Conservation (phyloP, 2,888 invertebrate genomes). For the Rhagonycha lutea region DNA sequence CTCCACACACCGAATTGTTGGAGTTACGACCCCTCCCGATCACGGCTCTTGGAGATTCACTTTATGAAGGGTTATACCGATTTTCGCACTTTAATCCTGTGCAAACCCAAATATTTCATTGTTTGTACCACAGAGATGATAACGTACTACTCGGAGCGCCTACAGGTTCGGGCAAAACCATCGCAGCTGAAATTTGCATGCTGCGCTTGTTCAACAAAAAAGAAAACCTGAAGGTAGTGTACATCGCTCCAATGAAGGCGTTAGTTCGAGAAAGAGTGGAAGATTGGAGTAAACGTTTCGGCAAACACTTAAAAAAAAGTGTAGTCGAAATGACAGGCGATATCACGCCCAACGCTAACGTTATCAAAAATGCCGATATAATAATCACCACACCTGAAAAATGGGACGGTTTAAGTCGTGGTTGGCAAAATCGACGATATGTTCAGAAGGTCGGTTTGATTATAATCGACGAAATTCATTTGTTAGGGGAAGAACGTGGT, state of each 20-base stretch:
- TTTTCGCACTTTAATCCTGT: constrained; percentile 98
- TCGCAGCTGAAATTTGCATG: constrained; percentile 97
- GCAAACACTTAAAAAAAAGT: constrained; percentile 71
- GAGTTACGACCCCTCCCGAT: constrained; percentile 90
- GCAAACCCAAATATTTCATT: constrained; percentile 97
- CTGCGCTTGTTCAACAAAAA: constrained; percentile 85
- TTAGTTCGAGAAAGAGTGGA: constrained; percentile 93
- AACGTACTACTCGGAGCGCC: constrained; percentile 95
- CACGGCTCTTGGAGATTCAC: constrained; percentile 72
- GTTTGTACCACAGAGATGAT: constrained; percentile 90
- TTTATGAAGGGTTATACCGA: constrained; percentile 80
- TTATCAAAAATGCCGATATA: constrained; percentile 83
- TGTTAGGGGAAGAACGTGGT: constrained; percentile 88
- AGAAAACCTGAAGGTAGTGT: constrained; percentile 86
- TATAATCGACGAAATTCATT: constrained; percentile 97
- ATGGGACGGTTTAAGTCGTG: constrained; percentile 98
- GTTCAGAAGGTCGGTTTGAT: constrained; percentile 89
- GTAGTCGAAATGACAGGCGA: constrained; percentile 97
- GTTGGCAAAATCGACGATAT: constrained; percentile 96
- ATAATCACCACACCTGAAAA: constrained; percentile 99
- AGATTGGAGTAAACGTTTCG: constrained; percentile 89
- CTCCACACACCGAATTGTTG: constrained; percentile 90
- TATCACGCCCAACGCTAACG: constrained; percentile 82
- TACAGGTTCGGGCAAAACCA: constrained; percentile 96
- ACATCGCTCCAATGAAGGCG: constrained; percentile 98